phyloP scores from a whole-genome alignment of 2,797 vertebrate genomes.

The Rhinatrema bivittatum region DNA sequence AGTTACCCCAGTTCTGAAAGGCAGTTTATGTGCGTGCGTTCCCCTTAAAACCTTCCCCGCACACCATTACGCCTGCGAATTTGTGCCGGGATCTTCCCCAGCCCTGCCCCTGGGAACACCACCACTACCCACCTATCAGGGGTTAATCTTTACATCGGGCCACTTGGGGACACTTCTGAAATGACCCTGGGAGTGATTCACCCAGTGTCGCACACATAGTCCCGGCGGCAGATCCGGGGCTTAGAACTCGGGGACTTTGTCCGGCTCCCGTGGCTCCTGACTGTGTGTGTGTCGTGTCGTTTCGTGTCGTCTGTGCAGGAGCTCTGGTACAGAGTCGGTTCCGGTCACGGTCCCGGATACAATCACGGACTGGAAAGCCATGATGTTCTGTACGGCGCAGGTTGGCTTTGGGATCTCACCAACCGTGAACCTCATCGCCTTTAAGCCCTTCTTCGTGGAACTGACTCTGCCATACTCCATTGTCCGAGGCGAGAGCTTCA shows the following conservation, averaged over 20 bases:
- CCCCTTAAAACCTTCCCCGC: no score
- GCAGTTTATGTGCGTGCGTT: no score
- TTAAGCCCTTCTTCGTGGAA: conserved; percentile 71
- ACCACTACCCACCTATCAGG: no score
- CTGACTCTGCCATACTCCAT: conserved; percentile 64
- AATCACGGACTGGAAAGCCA: conserved; percentile 70
- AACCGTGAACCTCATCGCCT: conserved; percentile 44
- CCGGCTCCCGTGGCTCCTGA: neutral
- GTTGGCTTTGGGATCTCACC: conserved; percentile 62
- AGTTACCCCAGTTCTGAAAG: no score
- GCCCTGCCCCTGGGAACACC: no score
- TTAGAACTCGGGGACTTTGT: neutral
- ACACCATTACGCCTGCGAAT: no score
- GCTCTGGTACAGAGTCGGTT: conserved; percentile 13
- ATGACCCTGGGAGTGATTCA: no score
- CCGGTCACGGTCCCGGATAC: conserved; percentile 55
- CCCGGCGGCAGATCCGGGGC: neutral
- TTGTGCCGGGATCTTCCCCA: no score
- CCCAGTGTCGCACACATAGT: neutral
- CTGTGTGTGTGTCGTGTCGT: neutral
- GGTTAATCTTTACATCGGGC: no score
- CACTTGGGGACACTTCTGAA: no score
- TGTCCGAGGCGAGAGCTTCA: conserved; percentile 62
- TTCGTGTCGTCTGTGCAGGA: conserved; percentile 12
- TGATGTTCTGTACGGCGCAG: conserved; percentile 63